Base-by-base conservation (phyloP, 2,888 invertebrate species). In the Caenorhabditis macrosperma region DNA sequence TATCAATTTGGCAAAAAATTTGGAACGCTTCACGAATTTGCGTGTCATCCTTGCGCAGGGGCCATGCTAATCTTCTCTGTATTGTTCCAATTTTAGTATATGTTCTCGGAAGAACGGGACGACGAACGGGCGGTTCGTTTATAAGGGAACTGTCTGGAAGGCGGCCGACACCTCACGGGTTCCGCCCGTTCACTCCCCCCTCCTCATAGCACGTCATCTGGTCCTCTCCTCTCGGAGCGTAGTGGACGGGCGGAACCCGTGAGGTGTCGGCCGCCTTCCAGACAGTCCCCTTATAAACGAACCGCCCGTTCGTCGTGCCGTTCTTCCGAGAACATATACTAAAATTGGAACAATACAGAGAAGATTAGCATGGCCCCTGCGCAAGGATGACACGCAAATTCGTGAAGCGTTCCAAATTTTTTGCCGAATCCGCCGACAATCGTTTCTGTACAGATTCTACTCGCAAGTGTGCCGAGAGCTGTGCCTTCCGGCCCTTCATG, bases 381-480 rank as follows among this genome's bases (percentile, higher is more conserved):
- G 94, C 94, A 94, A 94, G 94, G 94, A 94, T 94, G 94, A 94
- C 94, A 94, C 94, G 94, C 94, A 94, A 94, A 94, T 94, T 94
- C 94, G 94, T 94, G 94, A 94, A 94, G 94, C 94, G 94, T 94
- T 94, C 94, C 94, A 94, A 93, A 94, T 91, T 91, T 91, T 91
- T 91, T n/a, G n/a, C n/a, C n/a, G n/a, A n/a, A n/a, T n/a, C n/a
- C n/a, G n/a, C n/a, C n/a, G n/a, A n/a, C n/a, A n/a, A n/a, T n/a
- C n/a, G n/a, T n/a, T n/a, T n/a, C n/a, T n/a, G n/a, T n/a, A n/a
- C 85, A 93, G 95, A 86, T 91, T 97, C 66, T 97, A 96, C 91
- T 95, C 95, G 67, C 94, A 95, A 81, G 95, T 96, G 1, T 95
- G 96, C 0, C 93, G 95, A 67, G 94, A 95, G 81, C 92, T 97